A percentile compares a stretch with the other conserved stretches of the same genome.
These are phyloP conservation scores for Barbus barbus DNA, from an alignment of 2,113 vertebrate species.

Conservation along the genomic window DNA sequence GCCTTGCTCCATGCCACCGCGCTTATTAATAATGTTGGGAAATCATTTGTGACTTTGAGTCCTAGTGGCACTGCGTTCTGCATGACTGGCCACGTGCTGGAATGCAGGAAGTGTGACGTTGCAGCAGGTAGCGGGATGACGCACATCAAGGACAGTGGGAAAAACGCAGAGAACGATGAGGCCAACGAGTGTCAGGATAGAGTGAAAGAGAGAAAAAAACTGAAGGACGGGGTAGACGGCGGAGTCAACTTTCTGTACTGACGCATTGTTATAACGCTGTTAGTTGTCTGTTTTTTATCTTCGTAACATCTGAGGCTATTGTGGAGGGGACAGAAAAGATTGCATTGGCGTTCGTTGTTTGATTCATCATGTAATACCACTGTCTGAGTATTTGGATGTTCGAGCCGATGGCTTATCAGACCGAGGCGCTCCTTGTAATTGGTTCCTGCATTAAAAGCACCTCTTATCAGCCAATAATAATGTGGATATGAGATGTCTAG, in stretches of 20 bases:
- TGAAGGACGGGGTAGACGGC: background rate
- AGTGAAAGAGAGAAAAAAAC: conserved; percentile 5
- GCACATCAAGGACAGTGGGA: conserved; percentile 50
- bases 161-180: conserved; percentile 13
- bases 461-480: conserved; percentile 39
- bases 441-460: conserved; percentile 28
- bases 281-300: background rate
- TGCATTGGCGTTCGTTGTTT: background rate
- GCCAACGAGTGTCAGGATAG: conserved; percentile 1
- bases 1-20: background rate
- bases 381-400: conserved; percentile 12
- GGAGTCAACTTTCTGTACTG: background rate
- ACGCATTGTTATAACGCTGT: background rate
- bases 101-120: conserved; percentile 41
- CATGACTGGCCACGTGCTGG: conserved; percentile 45
- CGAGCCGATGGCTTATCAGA: conserved; percentile 37
- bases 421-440: conserved; percentile 27
- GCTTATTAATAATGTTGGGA: conserved; percentile 62
- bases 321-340: background rate
- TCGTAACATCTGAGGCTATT: background rate
- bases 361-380: conserved; percentile 12
- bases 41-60: conserved; percentile 53
- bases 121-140: conserved; percentile 42
- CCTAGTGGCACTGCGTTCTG: conserved; percentile 46
- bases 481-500: conserved; percentile 48